phyloP scores from a whole-genome alignment of 2,113 vertebrate genomes.

The Dicerorhinus sumatrensis region DNA sequence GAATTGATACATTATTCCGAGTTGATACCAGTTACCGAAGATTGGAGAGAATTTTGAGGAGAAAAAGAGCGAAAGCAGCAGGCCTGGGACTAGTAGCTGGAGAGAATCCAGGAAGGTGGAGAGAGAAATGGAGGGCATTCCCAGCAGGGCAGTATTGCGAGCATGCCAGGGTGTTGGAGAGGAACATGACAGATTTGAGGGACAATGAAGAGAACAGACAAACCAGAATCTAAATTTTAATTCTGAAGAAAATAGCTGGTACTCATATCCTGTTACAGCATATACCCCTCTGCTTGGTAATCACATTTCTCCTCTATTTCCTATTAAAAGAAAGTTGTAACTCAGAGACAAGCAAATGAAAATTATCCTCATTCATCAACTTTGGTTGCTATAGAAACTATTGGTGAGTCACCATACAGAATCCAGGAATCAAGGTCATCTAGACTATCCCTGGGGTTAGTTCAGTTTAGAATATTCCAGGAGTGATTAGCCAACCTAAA shows the following conservation, averaged over 20 bases:
- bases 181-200: not conserved
- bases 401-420: not conserved
- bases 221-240: not conserved
- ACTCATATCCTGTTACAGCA: not conserved
- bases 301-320: conserved; percentile 38
- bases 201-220: not conserved
- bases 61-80: not conserved
- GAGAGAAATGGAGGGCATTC: not conserved
- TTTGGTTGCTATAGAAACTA: conserved; percentile 66
- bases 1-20: not conserved
- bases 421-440: conserved; percentile 37
- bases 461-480: conserved; percentile 35
- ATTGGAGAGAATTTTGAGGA: not conserved
- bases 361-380: conserved; percentile 52
- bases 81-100: not conserved
- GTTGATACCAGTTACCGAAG: not conserved
- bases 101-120: not conserved
- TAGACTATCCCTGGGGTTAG: not conserved
- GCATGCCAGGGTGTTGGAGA: not conserved
- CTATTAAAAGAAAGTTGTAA: conserved; percentile 62
- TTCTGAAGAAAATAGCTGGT: not conserved
- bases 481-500: conserved; percentile 40
- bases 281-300: not conserved
- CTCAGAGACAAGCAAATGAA: conserved; percentile 29
- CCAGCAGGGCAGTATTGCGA: rapidly evolving